Conservation (phyloP, 1,140 invertebrate genomes). For the Drosophila orosa region DNA sequence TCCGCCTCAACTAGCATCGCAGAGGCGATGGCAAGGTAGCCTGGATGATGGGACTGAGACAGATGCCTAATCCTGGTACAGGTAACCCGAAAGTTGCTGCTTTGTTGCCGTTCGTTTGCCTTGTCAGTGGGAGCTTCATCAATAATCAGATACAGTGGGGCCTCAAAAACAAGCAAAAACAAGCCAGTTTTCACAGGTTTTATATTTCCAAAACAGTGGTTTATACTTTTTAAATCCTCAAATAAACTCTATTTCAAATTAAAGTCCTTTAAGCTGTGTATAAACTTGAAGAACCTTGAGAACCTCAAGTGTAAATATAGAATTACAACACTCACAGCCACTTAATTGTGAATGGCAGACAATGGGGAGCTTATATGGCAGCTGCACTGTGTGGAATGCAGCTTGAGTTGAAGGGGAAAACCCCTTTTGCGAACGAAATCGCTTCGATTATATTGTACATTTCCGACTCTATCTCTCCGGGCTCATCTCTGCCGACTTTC, state of each 20-base stretch:
- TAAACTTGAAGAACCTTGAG: not conserved
- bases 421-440: constrained; percentile 20
- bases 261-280: too few species aligned
- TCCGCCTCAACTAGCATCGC: too few species aligned
- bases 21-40: constrained; percentile 1
- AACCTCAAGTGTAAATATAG: not conserved
- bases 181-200: too few species aligned
- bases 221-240: too few species aligned
- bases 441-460: constrained; percentile 42
- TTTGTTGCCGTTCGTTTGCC: constrained; percentile 25
- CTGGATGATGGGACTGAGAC: constrained; percentile 36
- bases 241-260: too few species aligned
- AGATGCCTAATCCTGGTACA: constrained; percentile 41
- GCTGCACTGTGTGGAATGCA: constrained; percentile 17
- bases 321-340: not conserved
- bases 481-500: constrained; percentile 23
- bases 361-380: not conserved
- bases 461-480: constrained; percentile 28
- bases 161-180: not conserved
- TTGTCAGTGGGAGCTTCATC: constrained; percentile 41
- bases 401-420: constrained; percentile 8
- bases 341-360: not conserved
- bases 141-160: constrained; percentile 41
- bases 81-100: constrained; percentile 34
- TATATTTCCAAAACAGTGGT: too few species aligned